A percentile compares a stretch with the other conserved stretches of the same genome.
phyloP scores from a whole-genome alignment of 2,113 vertebrate species.

The Speoplatyrhinus poulsoni region DNA sequence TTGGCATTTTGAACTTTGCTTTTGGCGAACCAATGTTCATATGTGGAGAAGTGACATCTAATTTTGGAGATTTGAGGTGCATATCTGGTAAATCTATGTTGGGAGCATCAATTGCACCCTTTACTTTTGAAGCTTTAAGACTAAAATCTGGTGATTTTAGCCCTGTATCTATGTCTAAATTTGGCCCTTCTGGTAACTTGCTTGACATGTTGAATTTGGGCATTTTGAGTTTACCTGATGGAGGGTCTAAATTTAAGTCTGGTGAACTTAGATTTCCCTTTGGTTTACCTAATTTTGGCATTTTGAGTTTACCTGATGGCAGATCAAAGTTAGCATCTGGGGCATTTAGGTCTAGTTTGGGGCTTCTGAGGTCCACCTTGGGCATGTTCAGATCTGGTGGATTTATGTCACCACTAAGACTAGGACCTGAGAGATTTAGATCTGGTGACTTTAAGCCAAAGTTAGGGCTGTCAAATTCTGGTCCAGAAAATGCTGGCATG shows the following conservation, averaged over 20 bases:
- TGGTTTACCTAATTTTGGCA: conserved; percentile 13
- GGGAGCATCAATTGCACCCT: conserved; percentile 52
- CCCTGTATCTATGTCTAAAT: conserved; percentile 47
- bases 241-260: conserved; percentile 6
- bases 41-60: conserved; percentile 30
- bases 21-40: conserved; percentile 23
- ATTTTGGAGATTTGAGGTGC: conserved; percentile 18
- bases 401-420: conserved; percentile 8
- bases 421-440: neutral
- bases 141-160: conserved; percentile 46
- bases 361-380: conserved; percentile 17
- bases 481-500: neutral
- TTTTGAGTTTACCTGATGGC: conserved; percentile 9
- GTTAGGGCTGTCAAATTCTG: neutral
- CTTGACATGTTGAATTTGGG: conserved; percentile 21
- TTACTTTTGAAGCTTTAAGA: conserved; percentile 53
- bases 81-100: conserved; percentile 17
- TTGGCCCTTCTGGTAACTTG: conserved; percentile 22
- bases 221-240: conserved; percentile 33
- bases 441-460: neutral
- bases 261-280: neutral
- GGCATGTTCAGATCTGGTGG: conserved; percentile 10
- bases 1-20: conserved; percentile 29
- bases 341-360: conserved; percentile 17
- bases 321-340: conserved; percentile 1